Conservation (phyloP, 2,888 invertebrate genomes). For the Phalera bucephala region DNA sequence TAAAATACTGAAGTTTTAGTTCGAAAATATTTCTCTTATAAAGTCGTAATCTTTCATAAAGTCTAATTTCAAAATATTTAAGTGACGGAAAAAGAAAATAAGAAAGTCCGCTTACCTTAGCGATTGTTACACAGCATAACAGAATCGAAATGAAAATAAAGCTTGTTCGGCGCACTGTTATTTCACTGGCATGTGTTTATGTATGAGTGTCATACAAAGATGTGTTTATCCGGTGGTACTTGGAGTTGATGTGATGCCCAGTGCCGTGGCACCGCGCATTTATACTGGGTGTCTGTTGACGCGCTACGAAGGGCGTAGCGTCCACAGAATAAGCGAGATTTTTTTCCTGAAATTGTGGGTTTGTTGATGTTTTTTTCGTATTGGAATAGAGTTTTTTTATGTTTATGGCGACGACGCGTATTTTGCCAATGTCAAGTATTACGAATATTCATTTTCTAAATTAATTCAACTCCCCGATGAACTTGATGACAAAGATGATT, state of each 20-base stretch:
- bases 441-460: no score
- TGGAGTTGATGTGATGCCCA: slow-evolving; percentile 39
- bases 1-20: no score
- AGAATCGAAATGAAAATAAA: slow-evolving; percentile 17
- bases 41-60: no score
- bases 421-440: no score
- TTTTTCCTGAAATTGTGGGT: no score
- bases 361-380: no score
- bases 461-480: no score
- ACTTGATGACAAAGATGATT: no score
- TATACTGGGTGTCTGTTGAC: slow-evolving; percentile 37
- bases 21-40: no score
- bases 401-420: no score
- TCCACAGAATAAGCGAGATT: slow-evolving; percentile 29
- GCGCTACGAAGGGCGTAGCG: slow-evolving; percentile 34
- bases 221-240: slow-evolving; percentile 32
- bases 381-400: no score
- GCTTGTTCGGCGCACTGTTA: slow-evolving; percentile 10
- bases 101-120: slow-evolving; percentile 19
- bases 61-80: no score
- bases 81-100: not conserved
- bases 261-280: slow-evolving; percentile 28
- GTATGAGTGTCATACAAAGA: slow-evolving; percentile 9
- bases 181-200: slow-evolving; percentile 19
- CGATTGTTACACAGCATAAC: slow-evolving; percentile 28